Evolutionary conservation across 2,888 invertebrate species (phyloP).

Genomic region (Drosophila parthenogenetica): DNA sequence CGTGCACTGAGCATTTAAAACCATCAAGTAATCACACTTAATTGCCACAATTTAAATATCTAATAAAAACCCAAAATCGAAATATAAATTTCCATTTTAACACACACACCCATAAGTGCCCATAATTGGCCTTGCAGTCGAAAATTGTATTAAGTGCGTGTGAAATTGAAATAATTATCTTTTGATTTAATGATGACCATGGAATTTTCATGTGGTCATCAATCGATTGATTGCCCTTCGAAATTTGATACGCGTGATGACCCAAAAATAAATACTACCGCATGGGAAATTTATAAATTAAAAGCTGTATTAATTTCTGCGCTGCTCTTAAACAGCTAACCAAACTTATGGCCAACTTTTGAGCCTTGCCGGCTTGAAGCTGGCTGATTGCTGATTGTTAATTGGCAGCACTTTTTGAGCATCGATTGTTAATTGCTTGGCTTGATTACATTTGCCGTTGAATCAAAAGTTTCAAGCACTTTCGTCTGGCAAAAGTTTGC

Average conservation of each 20-base stretch:
- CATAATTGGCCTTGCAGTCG: slow-evolving; percentile 58
- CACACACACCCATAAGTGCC: slow-evolving; percentile 9
- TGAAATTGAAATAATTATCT: slow-evolving; percentile 40
- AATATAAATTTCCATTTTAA: slow-evolving; percentile 18
- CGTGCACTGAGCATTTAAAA: slow-evolving; percentile 30
- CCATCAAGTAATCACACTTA: slow-evolving; percentile 41
- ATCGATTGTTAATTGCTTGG: slow-evolving; percentile 64
- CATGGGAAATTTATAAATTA: slow-evolving; percentile 28
- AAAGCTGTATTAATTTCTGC: slow-evolving; percentile 8
- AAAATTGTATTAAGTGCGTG: slow-evolving; percentile 52
- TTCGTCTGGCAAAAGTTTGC: slow-evolving; percentile 72
- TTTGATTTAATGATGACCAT: slow-evolving; percentile 26
- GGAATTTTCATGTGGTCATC: slow-evolving; percentile 37
- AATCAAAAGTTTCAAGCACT: slow-evolving; percentile 68
- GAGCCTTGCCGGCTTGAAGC: slow-evolving; percentile 8
- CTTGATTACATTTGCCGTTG: slow-evolving; percentile 40
- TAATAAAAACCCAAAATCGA: slow-evolving; percentile 15
- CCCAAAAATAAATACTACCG: slow-evolving; percentile 29
- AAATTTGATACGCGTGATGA: slow-evolving; percentile 29
- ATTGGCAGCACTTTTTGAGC: slow-evolving; percentile 65
- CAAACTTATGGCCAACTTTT: slow-evolving; percentile 10
- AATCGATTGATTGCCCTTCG: slow-evolving; percentile 31
- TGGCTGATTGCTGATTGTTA: slow-evolving; percentile 62
- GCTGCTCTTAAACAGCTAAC: neutral
- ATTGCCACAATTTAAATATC: slow-evolving; percentile 51